phyloP scores from a whole-genome alignment of 1,140 invertebrate genomes.

The Lepidostoma basale region DNA sequence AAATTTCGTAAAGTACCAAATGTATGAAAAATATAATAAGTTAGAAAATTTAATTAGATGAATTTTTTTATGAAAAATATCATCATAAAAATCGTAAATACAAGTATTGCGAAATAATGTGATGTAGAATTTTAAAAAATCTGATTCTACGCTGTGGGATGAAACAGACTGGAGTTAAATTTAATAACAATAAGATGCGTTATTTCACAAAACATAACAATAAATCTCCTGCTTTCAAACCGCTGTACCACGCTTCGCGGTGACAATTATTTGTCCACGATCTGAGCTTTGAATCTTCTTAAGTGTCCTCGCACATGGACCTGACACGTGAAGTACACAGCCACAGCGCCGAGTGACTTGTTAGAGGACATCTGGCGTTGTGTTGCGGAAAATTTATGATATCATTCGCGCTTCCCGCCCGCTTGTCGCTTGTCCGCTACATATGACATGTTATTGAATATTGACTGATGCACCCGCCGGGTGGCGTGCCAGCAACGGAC shows the following conservation, averaged over 20 bases:
- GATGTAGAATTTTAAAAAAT: not conserved
- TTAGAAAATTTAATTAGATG: no score
- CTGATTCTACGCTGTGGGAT: not conserved
- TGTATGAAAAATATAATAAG: no score
- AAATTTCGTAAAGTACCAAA: no score
- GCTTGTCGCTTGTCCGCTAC: not conserved
- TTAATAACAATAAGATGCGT: no score
- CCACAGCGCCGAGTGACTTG: not conserved
- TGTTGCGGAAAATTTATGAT: slow-evolving; percentile 12
- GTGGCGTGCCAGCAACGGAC: not conserved
- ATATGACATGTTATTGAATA: not conserved
- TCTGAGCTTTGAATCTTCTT: not conserved
- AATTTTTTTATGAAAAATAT: no score
- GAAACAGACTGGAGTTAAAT: not conserved
- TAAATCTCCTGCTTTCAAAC: not conserved
- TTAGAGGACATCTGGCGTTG: not conserved
- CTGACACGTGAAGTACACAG: not conserved
- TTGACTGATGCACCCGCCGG: not conserved
- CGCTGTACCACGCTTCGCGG: not conserved
- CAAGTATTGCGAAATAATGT: no score
- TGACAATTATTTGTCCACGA: not conserved
- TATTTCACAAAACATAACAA: not conserved
- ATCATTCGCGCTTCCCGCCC: not conserved
- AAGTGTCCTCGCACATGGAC: not conserved
- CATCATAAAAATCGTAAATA: no score